A percentile compares a stretch with the other conserved stretches of the same genome.
These are phyloP conservation scores for Acanthosepion pharaonis DNA, from an alignment of 2,888 invertebrate species.

Conservation along the genomic window DNA sequence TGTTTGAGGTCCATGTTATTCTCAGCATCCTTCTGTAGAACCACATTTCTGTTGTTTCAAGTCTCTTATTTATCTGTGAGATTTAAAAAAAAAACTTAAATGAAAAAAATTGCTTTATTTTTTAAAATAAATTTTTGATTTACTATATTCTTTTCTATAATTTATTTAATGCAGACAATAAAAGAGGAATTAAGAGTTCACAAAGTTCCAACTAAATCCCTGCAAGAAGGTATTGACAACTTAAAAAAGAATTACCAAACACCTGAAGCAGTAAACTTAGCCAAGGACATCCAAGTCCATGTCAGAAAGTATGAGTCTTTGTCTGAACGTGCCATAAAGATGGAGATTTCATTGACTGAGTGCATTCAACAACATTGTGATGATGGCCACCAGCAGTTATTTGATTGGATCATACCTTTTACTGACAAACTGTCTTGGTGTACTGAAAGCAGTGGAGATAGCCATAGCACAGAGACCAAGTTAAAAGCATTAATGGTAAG, in stretches of 20 bases:
- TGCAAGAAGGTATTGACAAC: constrained; percentile 81
- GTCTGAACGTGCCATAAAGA: constrained; percentile 84
- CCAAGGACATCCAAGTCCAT: constrained; percentile 68
- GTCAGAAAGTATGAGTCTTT: constrained; percentile 82
- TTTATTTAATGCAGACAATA: constrained; percentile 73
- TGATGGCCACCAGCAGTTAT: constrained; percentile 87
- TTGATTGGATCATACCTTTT: constrained; percentile 85
- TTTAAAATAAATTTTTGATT: too few species aligned
- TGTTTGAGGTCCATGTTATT: too few species aligned
- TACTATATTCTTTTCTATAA: too few species aligned
- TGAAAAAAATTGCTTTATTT: too few species aligned
- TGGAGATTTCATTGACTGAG: constrained; percentile 78
- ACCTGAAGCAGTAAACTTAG: constrained; percentile 68
- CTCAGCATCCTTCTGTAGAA: too few species aligned
- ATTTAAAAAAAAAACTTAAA: too few species aligned
- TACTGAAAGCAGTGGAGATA: constrained; percentile 85
- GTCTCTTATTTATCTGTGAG: too few species aligned
- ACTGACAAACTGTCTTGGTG: constrained; percentile 95
- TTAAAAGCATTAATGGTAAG: constrained; percentile 78
- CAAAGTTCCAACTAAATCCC: constrained; percentile 84
- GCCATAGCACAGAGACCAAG: constrained; percentile 93
- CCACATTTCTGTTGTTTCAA: too few species aligned
- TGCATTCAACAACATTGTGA: constrained; percentile 90
- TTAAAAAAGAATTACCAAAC: constrained; percentile 69
- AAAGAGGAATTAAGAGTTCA: constrained; percentile 83